Percentiles rank a stretch among this genome's conserved stretches.
These are phyloP conservation scores for Pelodiscus sinensis DNA, from an alignment of 2,113 vertebrate species.

Conservation along the genomic window DNA sequence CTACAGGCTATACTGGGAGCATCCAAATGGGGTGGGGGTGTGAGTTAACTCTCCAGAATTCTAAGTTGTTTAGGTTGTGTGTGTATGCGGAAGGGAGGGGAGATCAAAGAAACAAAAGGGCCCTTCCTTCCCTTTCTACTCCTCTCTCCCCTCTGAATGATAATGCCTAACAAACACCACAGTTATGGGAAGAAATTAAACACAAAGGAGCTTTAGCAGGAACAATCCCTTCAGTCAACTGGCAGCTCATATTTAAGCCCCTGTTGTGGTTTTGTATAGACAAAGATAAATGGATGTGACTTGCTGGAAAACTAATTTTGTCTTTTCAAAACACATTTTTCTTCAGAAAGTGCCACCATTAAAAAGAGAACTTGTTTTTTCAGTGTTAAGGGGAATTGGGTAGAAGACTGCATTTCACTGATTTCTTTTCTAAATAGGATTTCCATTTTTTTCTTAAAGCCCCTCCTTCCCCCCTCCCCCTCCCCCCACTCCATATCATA, in stretches of 20 bases:
- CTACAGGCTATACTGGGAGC: neutral
- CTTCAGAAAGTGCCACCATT: neutral
- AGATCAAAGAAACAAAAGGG: neutral
- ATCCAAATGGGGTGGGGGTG: neutral
- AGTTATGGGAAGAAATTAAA: constrained; percentile 13
- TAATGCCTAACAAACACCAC: neutral
- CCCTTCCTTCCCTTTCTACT: neutral
- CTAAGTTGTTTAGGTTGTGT: neutral
- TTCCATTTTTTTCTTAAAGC: constrained; percentile 14
- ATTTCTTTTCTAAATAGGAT: neutral
- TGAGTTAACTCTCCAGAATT: neutral
- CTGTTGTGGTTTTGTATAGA: neutral
- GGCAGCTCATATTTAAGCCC: neutral
- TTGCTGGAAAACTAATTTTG: constrained; percentile 12
- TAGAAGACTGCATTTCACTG: constrained; percentile 2
- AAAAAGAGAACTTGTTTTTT: neutral
- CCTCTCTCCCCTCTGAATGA: neutral
- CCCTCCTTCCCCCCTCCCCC: too few species aligned
- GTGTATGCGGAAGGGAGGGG: neutral
- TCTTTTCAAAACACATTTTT: constrained; percentile 15
- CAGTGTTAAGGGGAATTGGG: constrained; percentile 19
- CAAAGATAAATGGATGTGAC: neutral
- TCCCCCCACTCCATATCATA: neutral
- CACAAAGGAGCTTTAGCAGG: constrained; percentile 13
- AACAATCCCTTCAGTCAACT: constrained; percentile 14